Conservation (phyloP, 2,797 vertebrate genomes). For the Cichlasoma orientale region DNA sequence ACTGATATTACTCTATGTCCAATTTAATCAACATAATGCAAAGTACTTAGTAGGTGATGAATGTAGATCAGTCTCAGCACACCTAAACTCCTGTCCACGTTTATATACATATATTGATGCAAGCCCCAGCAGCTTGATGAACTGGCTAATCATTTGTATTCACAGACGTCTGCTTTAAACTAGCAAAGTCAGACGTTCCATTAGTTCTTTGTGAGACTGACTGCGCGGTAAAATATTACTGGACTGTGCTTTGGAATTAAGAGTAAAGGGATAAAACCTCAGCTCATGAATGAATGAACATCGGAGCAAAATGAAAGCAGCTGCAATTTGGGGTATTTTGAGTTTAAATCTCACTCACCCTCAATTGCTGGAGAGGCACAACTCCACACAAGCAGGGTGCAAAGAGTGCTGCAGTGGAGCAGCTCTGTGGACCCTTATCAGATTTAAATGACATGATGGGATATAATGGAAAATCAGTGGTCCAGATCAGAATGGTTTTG, state of each 20-base stretch:
- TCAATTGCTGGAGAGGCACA: not conserved
- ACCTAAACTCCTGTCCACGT: not conserved
- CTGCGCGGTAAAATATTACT: not conserved
- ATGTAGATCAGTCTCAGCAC: not conserved
- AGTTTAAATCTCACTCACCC: not conserved
- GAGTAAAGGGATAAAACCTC: not conserved
- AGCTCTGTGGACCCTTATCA: slow-evolving; percentile 22
- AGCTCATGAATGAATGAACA: not conserved
- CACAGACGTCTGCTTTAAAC: slow-evolving; percentile 13
- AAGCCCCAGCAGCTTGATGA: not conserved
- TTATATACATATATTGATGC: not conserved
- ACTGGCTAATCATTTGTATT: slow-evolving; percentile 47
- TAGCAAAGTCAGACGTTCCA: slow-evolving; percentile 5
- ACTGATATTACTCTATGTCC: not conserved
- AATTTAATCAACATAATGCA: not conserved
- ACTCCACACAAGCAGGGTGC: not conserved
- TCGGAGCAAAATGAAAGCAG: not conserved
- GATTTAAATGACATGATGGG: slow-evolving; percentile 51
- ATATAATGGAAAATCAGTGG: slow-evolving; percentile 57
- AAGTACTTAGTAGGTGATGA: not conserved
- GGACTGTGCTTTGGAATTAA: not conserved
- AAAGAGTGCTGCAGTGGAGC: slow-evolving; percentile 22
- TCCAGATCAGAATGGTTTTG: slow-evolving; percentile 45
- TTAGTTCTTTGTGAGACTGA: slow-evolving; percentile 3
- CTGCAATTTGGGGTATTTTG: not conserved